Evolutionary conservation across 2,888 invertebrate genomes (phyloP).

Genomic region (Cephus spinipes): DNA sequence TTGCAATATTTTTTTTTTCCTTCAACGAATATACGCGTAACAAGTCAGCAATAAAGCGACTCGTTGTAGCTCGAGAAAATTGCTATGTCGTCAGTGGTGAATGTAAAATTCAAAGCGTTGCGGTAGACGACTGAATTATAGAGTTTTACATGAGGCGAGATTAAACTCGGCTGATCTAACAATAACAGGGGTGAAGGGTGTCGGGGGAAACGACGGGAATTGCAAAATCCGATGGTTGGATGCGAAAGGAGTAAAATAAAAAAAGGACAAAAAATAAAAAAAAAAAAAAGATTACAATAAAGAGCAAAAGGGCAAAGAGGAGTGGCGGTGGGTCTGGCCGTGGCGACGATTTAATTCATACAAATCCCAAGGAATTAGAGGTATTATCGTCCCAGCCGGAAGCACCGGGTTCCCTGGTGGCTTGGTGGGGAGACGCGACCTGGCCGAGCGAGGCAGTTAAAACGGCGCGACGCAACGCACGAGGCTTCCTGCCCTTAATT

Average conservation of each 20-base stretch:
- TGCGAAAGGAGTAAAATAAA: not conserved
- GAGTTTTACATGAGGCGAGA: not conserved
- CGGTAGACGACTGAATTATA: not conserved
- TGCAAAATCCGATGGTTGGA: not conserved
- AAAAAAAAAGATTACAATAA: not conserved
- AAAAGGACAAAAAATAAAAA: not conserved
- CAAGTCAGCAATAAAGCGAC: not conserved
- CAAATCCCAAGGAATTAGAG: slow-evolving; percentile 35
- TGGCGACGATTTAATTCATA: slow-evolving; percentile 27
- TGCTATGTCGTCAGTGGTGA: not conserved
- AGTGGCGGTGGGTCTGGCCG: not conserved
- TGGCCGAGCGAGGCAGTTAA: not conserved
- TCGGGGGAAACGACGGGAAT: not conserved
- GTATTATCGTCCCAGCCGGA: slow-evolving; percentile 27
- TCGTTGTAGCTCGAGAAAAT: not conserved
- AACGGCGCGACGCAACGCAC: not conserved
- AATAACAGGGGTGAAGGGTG: not conserved
- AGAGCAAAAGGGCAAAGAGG: not conserved
- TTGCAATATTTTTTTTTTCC: too few relatives aligned
- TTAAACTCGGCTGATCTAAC: not conserved
- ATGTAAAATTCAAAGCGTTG: not conserved
- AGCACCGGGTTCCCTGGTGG: slow-evolving; percentile 6
- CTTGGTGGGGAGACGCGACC: not conserved
- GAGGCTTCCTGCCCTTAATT: slow-evolving; percentile 33
- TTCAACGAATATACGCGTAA: not conserved